Evolutionary conservation across 2,888 invertebrate genomes (phyloP), one percentile per base, ranked within the genome.

Genomic region (Sycophila texana): DNA sequence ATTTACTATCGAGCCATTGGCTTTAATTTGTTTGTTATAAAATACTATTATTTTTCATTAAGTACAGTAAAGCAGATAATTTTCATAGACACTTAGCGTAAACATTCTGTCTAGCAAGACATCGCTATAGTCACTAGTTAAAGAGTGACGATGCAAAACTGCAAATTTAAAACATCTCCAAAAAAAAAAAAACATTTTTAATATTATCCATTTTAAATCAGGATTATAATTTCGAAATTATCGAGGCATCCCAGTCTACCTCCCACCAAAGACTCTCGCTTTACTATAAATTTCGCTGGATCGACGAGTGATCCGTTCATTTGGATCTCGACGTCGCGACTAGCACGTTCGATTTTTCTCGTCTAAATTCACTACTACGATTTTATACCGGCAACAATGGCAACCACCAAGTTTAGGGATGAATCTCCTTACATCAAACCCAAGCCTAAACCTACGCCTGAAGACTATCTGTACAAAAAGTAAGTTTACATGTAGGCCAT

Each of bases 401-500:
- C 93, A 5, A 93, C 93, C 12, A 85, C 86, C 22, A 91, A 92
- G 84, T 93, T 92, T 83, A 91, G 90, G 49, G 91, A 91, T 61
- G 87, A 90, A 49, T 92, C 93, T 14, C 92, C 93, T 1, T 93
- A 92, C 84, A 84, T 84, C 2, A 85, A 82, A 58, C 81, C 89
- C 0, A 83, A 86, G 14, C 84, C 86, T 10, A 82, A 84, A 0
- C 89, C 92, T 63, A 91, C 92, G 0, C 82, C 84, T 49, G 91
- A 92, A 63, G 93, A 93, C 85, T 91, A 91, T 82, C 82, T 90
- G 3, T 91, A 92, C 80, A 89, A 90, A n/a, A 88, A 91, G 93
- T 93, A 86, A 91, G 91, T 70, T 51, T 63, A n/a, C 0, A 16
- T 57, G 14, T 4, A 55, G 18, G 5, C 18, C 55, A 18, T 51